A percentile compares a stretch with the other conserved stretches of the same genome.
Conservation (phyloP, 2,113 vertebrate genomes). For the Cheirogaleus medius region DNA sequence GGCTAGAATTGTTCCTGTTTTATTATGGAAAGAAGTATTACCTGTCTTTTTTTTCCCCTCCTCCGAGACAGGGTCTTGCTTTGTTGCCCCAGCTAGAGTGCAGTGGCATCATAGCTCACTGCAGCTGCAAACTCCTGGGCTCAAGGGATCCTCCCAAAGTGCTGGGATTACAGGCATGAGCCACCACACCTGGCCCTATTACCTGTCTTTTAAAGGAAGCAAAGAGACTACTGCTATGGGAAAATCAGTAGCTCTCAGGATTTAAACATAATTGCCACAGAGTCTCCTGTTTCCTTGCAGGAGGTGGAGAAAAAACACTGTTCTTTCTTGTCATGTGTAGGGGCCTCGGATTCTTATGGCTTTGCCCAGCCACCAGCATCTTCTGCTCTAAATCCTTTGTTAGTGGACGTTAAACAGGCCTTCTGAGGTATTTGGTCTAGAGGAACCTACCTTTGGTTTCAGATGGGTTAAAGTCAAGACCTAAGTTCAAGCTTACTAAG, state of each 20-base stretch:
- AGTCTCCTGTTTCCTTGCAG: not conserved
- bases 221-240: not conserved
- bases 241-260: not conserved
- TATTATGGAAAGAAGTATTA: not conserved
- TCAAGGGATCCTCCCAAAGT: too few species aligned
- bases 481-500: not conserved
- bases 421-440: not conserved
- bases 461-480: not conserved
- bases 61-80: too few species aligned
- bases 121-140: too few species aligned
- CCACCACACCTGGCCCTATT: too few species aligned
- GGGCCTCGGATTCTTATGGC: not conserved
- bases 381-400: not conserved
- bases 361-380: too few species aligned
- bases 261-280: not conserved
- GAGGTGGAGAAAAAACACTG: not conserved
- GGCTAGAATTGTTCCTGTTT: not conserved
- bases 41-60: not conserved
- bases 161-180: too few species aligned
- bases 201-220: not conserved
- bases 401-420: not conserved
- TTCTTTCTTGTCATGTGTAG: not conserved
- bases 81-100: too few species aligned
- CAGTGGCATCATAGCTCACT: too few species aligned
- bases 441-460: not conserved